Percentiles rank a stretch among this genome's conserved stretches.
Conservation (phyloP, 1,140 invertebrate genomes). For the Druon quercuslanigerum region DNA sequence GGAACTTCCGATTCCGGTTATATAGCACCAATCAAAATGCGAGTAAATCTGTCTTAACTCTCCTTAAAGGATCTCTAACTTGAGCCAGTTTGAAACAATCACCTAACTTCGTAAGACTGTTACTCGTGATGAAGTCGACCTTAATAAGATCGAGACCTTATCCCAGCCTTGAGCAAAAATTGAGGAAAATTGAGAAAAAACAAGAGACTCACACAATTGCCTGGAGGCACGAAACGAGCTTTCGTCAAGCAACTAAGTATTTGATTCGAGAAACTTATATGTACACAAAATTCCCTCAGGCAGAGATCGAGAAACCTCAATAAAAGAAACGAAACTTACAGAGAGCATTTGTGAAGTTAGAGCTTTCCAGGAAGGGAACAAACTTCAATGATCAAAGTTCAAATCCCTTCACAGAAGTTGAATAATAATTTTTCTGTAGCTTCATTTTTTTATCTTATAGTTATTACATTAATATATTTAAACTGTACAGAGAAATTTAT, state of each 20-base stretch:
- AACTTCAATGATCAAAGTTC: neutral
- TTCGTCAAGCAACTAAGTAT: neutral
- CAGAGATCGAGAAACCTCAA: neutral
- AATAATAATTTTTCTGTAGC: neutral
- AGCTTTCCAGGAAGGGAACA: neutral
- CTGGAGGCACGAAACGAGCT: neutral
- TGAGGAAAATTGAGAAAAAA: neutral
- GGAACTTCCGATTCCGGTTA: too few relatives aligned
- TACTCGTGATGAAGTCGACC: conserved; percentile 19
- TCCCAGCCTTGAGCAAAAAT: neutral
- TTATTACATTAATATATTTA: too few relatives aligned
- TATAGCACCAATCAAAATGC: too few relatives aligned
- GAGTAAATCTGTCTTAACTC: too few relatives aligned
- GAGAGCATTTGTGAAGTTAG: neutral
- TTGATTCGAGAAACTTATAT: neutral
- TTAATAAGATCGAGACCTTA: conserved; percentile 8
- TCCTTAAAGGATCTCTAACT: too few relatives aligned
- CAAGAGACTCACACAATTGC: neutral
- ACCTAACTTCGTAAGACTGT: neutral
- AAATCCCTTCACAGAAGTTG: neutral
- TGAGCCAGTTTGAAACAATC: conserved; percentile 26
- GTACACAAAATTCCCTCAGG: neutral
- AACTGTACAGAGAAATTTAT: too few relatives aligned
- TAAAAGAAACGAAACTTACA: neutral
- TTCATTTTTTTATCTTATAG: neutral